Base-by-base conservation (phyloP, 2,888 invertebrate genomes). In the Scaptomyza parva region DNA sequence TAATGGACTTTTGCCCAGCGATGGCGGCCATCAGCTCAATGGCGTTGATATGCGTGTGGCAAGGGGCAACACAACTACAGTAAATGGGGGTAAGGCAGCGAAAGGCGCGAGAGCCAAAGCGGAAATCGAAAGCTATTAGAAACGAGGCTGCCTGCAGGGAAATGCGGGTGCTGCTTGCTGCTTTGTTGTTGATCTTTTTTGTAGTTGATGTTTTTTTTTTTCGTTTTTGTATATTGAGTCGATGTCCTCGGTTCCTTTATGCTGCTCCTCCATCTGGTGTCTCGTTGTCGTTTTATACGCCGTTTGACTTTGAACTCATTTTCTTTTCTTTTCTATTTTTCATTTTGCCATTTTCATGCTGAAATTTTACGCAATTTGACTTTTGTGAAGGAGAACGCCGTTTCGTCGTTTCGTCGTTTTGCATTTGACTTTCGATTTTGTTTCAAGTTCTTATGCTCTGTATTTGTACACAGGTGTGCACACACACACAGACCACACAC, bases 111-210 rank as follows among this genome's bases (percentile, higher is more conserved):
- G 17, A 26, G 18, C 28, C 64, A 53, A 50, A 69, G 57, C 82
- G 82, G 88, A 82, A 82, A 82, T 82, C 86, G 83, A 82, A 82
- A 85, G 83, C 87, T 70, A 83, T 76, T 76, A 81, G 85, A 75
- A 80, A 54, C 66, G 73, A 65, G 77, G 73, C 47, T 64, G 76
- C 64, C 85, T 62, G 60, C 55, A 57, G 69, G 54, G 58, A 52
- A 59, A 47, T 54, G 58, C 43, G 76, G 63, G 24, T 35, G 39
- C 45, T 37, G 9, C 12, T 33, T n/a, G 37, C 17, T 37, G 17
- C 17, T 5, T 33, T n/a, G 37, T 37, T 37, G 17, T 37, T 37
- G 37, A 17, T 37, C 37, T 9, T 8, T 8, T 17, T 37, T 37
- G 35, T 35, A 35, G 14, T 14, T 33, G 1, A n/a, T 2, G 3